Evolutionary conservation across 1,140 invertebrate species (phyloP), one percentile per base, ranked within the genome.

Genomic region (Lethrus apterus): DNA sequence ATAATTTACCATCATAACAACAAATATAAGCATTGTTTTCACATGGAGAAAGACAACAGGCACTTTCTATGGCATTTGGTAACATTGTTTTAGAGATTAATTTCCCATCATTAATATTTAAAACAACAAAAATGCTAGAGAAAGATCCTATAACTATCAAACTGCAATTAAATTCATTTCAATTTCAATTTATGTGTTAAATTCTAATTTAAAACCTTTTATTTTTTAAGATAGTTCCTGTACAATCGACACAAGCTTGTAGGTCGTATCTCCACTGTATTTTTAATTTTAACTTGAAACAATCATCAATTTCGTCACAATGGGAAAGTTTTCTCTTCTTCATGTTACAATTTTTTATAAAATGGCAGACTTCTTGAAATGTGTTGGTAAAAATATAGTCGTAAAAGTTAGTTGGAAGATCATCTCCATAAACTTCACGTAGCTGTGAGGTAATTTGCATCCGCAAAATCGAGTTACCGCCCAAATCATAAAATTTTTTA

Each of bases 191-290:
- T 26, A 26, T 7, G n/a, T 33, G 9, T 33, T 14, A 44, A 44
- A 48, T 21, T 9, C 8, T 3, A 14, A 19, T 29, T 24, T 42
- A 44, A 67, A 73, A 79, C 78, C 61, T 65, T 30, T 23, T 41
- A 9, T 62, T 65, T 51, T 67, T 40, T 54, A 75, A 73, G 47
- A 80, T 44, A 44, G 75, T 68, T 11, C 82, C 79, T 15, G 78
- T 77, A 33, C 79, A 76, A 73, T 86, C 83, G 14, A 86, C 73
- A 71, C 84, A 86, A 62, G 84, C 85, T 38, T 74, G 67, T 35
- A 83, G 73, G 63, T 85, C 62, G 62, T 70, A 75, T 26, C 65
- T 70, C 75, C 77, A 81, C 3, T 63, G 44, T 29, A 64, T 59
- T 57, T 50, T 65, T n/a, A 48, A 20, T 20, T 32, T 32, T 9